Percentiles rank a stretch among this genome's conserved stretches.
Evolutionary conservation across 1,140 invertebrate species (phyloP).

Genomic region (Uloborus diversus): DNA sequence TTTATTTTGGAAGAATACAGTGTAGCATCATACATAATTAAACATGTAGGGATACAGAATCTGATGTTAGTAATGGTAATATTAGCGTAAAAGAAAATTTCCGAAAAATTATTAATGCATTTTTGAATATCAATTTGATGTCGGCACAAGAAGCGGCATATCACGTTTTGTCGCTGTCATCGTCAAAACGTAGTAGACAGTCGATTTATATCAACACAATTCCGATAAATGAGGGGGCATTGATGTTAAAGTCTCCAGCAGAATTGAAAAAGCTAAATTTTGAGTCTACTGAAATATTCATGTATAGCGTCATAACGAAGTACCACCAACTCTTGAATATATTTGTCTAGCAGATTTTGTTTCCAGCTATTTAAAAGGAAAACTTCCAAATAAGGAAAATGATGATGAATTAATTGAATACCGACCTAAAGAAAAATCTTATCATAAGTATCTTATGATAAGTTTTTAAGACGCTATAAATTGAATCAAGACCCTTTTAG

Average conservation of each 20-base stretch:
- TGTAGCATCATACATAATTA: too few relatives aligned
- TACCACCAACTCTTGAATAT: neutral
- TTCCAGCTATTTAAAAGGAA: neutral
- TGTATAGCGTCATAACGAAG: neutral
- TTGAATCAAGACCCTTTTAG: neutral
- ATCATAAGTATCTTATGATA: neutral
- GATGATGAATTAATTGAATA: neutral
- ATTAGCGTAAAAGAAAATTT: neutral
- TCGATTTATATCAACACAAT: neutral
- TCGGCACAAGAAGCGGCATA: neutral
- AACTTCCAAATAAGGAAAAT: neutral
- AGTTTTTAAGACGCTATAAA: too few relatives aligned
- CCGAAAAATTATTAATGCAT: neutral
- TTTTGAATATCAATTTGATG: neutral
- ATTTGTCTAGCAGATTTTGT: neutral
- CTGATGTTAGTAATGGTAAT: neutral
- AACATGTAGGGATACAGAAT: neutral
- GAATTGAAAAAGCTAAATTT: too few relatives aligned
- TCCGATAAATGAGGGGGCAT: neutral
- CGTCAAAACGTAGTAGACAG: neutral
- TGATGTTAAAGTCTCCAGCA: too few relatives aligned
- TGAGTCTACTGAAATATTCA: neutral
- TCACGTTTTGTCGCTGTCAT: neutral
- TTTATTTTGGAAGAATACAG: neutral
- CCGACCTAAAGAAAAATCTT: neutral